phyloP scores from a whole-genome alignment of 2,797 vertebrate species.

The Squalus acanthias region DNA sequence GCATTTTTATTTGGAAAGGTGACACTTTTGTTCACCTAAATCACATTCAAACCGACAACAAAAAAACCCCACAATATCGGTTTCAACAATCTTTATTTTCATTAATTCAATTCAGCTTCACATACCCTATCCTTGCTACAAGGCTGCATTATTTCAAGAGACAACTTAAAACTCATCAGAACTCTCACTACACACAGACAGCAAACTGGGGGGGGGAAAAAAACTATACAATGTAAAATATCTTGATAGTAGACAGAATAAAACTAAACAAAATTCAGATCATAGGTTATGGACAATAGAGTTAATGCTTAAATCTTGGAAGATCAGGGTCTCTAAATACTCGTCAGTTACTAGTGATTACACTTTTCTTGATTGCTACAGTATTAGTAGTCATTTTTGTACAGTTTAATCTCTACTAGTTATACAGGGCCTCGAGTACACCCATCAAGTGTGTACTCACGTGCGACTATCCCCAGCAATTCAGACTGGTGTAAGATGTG shows the following conservation, averaged over 20 bases:
- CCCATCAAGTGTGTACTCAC: constrained; percentile 59
- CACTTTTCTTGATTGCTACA: constrained; percentile 38
- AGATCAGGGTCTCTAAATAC: constrained; percentile 45
- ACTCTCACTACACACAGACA: constrained; percentile 54
- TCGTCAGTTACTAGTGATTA: background rate
- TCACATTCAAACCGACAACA: background rate
- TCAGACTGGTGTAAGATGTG: constrained; percentile 61
- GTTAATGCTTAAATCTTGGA: constrained; percentile 63
- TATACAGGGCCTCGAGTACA: constrained; percentile 52
- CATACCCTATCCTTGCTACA: constrained; percentile 57
- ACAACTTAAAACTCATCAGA: constrained; percentile 56
- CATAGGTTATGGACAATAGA: constrained; percentile 37
- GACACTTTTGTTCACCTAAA: background rate
- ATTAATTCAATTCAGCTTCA: constrained; percentile 64
- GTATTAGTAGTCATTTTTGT: constrained; percentile 43
- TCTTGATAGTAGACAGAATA: constrained; percentile 59
- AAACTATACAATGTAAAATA: constrained; percentile 51
- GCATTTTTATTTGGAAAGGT: background rate
- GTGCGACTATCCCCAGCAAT: constrained; percentile 46
- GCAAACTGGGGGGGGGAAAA: constrained; percentile 41
- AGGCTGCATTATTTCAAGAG: constrained; percentile 61
- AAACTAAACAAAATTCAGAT: constrained; percentile 55
- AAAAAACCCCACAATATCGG: background rate
- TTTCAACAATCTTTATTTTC: constrained; percentile 76
- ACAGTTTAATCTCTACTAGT: constrained; percentile 53